phyloP scores from a whole-genome alignment of 2,113 vertebrate species.

The Austrofundulus limnaeus region DNA sequence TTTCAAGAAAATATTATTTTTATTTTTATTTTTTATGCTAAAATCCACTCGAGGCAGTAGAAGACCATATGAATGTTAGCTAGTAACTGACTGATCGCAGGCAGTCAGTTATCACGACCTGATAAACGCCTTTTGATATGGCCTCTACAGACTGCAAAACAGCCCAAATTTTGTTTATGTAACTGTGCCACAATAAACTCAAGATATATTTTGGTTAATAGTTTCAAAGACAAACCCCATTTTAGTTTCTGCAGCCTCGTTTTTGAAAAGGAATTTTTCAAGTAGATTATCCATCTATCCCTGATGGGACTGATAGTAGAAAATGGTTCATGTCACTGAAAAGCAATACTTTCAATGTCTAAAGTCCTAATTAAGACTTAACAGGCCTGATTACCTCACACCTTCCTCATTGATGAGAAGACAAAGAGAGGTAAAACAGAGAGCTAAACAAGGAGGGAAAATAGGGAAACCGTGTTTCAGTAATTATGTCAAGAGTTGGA shows the following conservation, averaged over 20 bases:
- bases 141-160: not conserved
- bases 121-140: not conserved
- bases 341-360: not conserved
- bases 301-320: not conserved
- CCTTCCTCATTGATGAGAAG: not conserved
- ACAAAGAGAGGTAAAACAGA: constrained; percentile 3
- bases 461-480: not conserved
- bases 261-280: too few species aligned
- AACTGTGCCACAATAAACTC: not conserved
- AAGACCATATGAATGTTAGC: too few species aligned
- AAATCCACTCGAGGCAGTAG: too few species aligned
- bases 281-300: too few species aligned
- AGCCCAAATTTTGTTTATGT: not conserved
- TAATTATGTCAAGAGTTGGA: not conserved
- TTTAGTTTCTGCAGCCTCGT: too few species aligned
- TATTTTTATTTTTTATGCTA: too few species aligned
- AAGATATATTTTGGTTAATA: not conserved
- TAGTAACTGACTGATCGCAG: too few species aligned
- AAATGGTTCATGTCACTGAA: not conserved
- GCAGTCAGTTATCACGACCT: not conserved
- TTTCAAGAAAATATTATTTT: too few species aligned
- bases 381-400: not conserved
- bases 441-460: not conserved
- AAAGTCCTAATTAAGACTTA: not conserved
- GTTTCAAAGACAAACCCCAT: too few species aligned